Evolutionary conservation across 2,888 invertebrate species (phyloP), one percentile per base, ranked within the genome.

Genomic region (Himalopsyche kuldschensis): DNA sequence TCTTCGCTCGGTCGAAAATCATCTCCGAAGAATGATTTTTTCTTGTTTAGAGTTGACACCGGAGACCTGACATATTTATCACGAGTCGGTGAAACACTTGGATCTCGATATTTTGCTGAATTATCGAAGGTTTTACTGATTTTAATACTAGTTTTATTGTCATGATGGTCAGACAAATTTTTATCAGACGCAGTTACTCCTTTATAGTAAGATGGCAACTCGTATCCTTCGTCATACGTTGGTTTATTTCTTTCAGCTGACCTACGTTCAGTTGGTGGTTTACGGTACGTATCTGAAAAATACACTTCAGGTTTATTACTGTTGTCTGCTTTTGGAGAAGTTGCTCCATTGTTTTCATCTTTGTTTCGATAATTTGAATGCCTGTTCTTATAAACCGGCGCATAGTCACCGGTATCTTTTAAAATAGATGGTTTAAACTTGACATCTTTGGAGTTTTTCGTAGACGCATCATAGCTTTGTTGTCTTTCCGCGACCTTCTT

Each of bases 351-450:
- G n/a, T 55, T 24, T 3, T 69, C 69, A 69, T 30, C 79, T 35
- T 63, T 75, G 4, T 10, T 24, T 17, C 30, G 20, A 31, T 69
- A 82, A 31, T 80, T 82, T 6, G 82, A 11, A 6, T 55, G 63
- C 77, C 82, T 79, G 15, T 80, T 77, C 17, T 80, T 82, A 41
- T 84, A 84, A 17, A 84, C 84, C 8, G 84, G 84, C 20, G 79
- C 79, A 77, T 84, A 84, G 8, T 81, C 81, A 27, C 79, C 63
- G 11, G 46, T 81, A 41, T 30, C 76, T 35, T 76, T 79, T 82
- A 82, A 41, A 10, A 55, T 55, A 20, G 84, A 75, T 0, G 79
- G 79, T n/a, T 48, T 63, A 46, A n/a, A 31, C 27, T 46, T 46
- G 35, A 47, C 17, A 47, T 46, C 78, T 31, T 41, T 78, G 10